phyloP scores from a whole-genome alignment of 2,113 vertebrate species.

The Cercopithecus mona region DNA sequence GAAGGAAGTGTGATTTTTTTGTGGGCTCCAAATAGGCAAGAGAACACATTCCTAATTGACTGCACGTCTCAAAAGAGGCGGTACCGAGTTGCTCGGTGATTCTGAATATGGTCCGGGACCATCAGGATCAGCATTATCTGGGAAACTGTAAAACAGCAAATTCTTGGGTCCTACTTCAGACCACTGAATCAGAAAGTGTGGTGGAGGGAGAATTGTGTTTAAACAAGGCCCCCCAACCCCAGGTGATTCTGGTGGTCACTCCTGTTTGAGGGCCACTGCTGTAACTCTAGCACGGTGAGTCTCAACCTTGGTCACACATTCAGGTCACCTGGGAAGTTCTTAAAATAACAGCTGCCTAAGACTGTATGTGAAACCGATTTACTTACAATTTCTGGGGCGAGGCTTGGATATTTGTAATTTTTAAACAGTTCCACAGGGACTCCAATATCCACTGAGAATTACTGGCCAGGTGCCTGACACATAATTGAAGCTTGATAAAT shows the following conservation, averaged over 20 bases:
- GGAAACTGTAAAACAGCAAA: not conserved
- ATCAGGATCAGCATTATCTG: not conserved
- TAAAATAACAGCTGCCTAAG: not conserved
- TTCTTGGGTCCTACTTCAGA: not conserved
- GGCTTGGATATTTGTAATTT: not conserved
- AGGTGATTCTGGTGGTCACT: too few species aligned
- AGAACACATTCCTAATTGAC: not conserved
- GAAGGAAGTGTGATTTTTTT: not conserved
- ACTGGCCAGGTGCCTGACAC: not conserved
- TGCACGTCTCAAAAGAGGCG: not conserved
- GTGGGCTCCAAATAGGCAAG: not conserved
- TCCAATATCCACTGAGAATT: not conserved
- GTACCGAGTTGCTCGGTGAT: not conserved
- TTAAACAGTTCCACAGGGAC: not conserved
- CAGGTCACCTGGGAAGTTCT: not conserved
- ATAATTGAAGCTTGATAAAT: not conserved
- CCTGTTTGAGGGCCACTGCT: not conserved
- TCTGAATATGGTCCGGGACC: not conserved
- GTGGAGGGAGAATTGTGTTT: not conserved
- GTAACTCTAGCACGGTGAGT: fast-evolving
- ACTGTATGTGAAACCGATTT: not conserved
- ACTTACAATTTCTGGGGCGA: not conserved
- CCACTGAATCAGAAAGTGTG: not conserved
- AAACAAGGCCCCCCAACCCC: not conserved
- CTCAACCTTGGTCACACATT: not conserved